Conservation (phyloP, 2,113 vertebrate species). For the Pachyramphus minor region DNA sequence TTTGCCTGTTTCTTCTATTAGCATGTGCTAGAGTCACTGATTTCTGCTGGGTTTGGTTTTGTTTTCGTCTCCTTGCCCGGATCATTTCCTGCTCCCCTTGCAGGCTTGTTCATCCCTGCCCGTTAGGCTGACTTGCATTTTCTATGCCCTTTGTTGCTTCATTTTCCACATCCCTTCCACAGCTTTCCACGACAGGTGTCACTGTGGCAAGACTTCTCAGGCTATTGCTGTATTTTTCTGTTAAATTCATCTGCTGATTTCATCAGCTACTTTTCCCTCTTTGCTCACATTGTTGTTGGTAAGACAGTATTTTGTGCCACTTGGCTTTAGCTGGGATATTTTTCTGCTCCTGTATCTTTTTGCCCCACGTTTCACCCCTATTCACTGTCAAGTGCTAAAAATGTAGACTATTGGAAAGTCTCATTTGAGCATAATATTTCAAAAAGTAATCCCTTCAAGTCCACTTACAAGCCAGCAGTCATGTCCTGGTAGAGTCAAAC, state of each 20-base stretch:
- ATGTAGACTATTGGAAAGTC: background rate
- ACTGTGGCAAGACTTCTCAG: background rate
- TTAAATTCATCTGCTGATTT: background rate
- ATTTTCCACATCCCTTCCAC: background rate
- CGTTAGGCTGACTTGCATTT: accelerated
- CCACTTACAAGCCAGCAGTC: background rate
- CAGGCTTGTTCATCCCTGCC: background rate
- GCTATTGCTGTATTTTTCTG: background rate
- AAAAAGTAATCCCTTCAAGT: background rate
- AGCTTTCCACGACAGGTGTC: background rate
- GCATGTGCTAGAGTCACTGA: accelerated
- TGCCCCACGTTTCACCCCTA: background rate
- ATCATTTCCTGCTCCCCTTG: background rate
- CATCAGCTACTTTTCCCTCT: background rate
- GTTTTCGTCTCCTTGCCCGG: background rate
- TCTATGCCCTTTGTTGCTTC: background rate
- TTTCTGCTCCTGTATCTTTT: background rate
- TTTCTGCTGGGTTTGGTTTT: background rate
- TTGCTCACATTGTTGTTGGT: background rate
- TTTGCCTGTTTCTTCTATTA: background rate
- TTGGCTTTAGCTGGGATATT: background rate
- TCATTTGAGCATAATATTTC: background rate
- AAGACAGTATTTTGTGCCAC: background rate
- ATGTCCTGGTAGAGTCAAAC: background rate
- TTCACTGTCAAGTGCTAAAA: background rate